Conservation (phyloP, 2,888 invertebrate genomes). For the Teinopalpus imperialis region DNA sequence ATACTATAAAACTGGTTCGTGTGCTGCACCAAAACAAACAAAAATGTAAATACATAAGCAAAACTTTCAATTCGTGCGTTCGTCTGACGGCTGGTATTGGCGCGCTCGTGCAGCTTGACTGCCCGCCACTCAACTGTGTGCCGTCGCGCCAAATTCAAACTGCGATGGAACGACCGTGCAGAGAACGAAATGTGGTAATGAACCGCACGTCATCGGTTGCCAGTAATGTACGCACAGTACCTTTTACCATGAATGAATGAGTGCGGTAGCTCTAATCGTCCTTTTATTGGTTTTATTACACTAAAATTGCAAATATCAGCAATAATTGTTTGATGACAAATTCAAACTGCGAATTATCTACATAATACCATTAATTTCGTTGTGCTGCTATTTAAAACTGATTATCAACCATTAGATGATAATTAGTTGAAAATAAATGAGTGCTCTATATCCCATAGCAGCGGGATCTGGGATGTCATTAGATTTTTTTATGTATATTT, state of each 20-base stretch:
- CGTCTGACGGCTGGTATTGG: slow-evolving; percentile 47
- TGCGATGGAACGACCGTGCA: slow-evolving; percentile 33
- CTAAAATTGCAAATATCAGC: slow-evolving; percentile 17
- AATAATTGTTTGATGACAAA: slow-evolving; percentile 16
- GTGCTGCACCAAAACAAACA: slow-evolving; percentile 42
- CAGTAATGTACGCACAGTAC: slow-evolving; percentile 15
- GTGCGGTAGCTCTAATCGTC: slow-evolving; percentile 21
- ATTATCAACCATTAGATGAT: neutral
- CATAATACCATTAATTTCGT: neutral
- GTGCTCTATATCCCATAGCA: too few species aligned
- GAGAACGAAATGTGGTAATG: slow-evolving; percentile 25
- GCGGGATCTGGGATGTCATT: too few species aligned
- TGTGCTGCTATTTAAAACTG: neutral
- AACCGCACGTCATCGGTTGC: slow-evolving; percentile 19
- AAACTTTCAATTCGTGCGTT: slow-evolving; percentile 50
- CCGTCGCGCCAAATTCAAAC: slow-evolving; percentile 74
- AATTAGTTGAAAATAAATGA: too few species aligned
- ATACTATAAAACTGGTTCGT: slow-evolving; percentile 41
- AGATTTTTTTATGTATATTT: too few species aligned
- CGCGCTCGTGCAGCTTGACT: slow-evolving; percentile 55
- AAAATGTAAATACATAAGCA: slow-evolving; percentile 52
- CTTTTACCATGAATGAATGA: slow-evolving; percentile 21
- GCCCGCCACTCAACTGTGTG: slow-evolving; percentile 34
- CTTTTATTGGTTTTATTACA: slow-evolving; percentile 22
- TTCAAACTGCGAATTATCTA: slow-evolving; percentile 1